Percentiles rank a stretch among this genome's conserved stretches.
Evolutionary conservation across 1,140 invertebrate genomes (phyloP).

Genomic region (Nasonia longicornis): DNA sequence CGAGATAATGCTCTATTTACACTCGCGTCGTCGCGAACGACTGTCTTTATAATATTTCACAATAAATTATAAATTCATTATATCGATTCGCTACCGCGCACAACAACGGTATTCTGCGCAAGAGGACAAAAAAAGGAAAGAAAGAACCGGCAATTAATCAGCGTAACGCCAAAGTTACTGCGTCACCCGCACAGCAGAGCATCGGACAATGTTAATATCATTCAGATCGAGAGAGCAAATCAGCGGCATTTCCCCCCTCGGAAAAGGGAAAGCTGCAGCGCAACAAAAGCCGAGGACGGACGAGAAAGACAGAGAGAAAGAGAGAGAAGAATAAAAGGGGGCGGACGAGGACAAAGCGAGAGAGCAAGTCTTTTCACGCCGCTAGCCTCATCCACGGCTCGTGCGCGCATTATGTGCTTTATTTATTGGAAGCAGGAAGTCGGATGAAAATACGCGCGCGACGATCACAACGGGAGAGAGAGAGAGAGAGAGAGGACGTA

Average conservation of each 20-base stretch:
- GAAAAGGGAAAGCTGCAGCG: not conserved
- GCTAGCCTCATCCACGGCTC: constrained; percentile 23
- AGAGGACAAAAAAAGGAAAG: not conserved
- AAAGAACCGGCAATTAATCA: not conserved
- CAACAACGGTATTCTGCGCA: too few relatives aligned
- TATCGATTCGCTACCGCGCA: not conserved
- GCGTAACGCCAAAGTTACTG: not conserved
- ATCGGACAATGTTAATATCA: constrained; percentile 4
- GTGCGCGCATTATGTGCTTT: constrained; percentile 27
- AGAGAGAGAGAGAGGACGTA: not conserved
- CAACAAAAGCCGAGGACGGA: not conserved
- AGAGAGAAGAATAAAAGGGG: not conserved
- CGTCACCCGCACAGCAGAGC: not conserved
- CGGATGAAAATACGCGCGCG: constrained; percentile 30
- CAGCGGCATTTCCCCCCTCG: not conserved
- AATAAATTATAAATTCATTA: too few relatives aligned
- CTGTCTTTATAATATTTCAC: not conserved
- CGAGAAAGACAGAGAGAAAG: not conserved
- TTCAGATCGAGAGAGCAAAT: constrained; percentile 1
- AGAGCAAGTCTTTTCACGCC: constrained; percentile 23
- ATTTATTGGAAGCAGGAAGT: constrained; percentile 43
- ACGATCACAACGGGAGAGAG: not conserved
- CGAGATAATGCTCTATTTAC: not conserved
- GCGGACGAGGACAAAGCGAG: not conserved
- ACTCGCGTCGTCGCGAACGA: too few relatives aligned